Evolutionary conservation across 2,888 invertebrate genomes (phyloP).

Genomic region (Sphaeridia pumilis): DNA sequence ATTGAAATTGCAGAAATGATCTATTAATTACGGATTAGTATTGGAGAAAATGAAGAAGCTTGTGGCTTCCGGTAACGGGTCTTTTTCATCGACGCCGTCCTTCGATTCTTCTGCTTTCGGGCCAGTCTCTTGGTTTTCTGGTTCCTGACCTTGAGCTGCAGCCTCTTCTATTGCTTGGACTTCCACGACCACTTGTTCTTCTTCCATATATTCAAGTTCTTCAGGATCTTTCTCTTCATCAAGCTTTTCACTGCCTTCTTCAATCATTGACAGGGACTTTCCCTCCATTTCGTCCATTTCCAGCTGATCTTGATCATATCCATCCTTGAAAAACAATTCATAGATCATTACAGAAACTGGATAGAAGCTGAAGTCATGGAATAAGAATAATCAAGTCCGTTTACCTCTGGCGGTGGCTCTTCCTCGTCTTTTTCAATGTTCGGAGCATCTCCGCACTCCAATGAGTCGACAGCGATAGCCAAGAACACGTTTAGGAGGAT

Average conservation of each 20-base stretch:
- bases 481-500: conserved; percentile 99
- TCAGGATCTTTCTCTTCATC: conserved; percentile 32
- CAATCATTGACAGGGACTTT: conserved; percentile 14
- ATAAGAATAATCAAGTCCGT: neutral
- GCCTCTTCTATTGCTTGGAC: conserved; percentile 37
- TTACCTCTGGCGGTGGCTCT: conserved; percentile 5
- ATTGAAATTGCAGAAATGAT: conserved; percentile 13
- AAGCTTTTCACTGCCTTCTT: conserved; percentile 44
- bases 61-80: conserved; percentile 80
- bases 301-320: conserved; percentile 1
- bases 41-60: conserved; percentile 88
- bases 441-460: conserved; percentile 56
- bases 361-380: neutral
- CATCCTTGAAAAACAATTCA: neutral
- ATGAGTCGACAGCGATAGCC: conserved; percentile 99
- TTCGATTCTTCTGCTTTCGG: conserved; percentile 63
- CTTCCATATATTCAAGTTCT: conserved; percentile 35
- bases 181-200: conserved; percentile 14
- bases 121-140: neutral
- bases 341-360: neutral
- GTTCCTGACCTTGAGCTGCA: conserved; percentile 39
- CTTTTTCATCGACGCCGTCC: conserved; percentile 57
- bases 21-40: conserved; percentile 69
- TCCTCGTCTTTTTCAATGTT: conserved; percentile 71
- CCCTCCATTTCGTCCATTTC: conserved; percentile 37